A percentile compares a stretch with the other conserved stretches of the same genome.
Conservation (phyloP, 2,797 vertebrate genomes). For the Chaenodraco wilsoni region DNA sequence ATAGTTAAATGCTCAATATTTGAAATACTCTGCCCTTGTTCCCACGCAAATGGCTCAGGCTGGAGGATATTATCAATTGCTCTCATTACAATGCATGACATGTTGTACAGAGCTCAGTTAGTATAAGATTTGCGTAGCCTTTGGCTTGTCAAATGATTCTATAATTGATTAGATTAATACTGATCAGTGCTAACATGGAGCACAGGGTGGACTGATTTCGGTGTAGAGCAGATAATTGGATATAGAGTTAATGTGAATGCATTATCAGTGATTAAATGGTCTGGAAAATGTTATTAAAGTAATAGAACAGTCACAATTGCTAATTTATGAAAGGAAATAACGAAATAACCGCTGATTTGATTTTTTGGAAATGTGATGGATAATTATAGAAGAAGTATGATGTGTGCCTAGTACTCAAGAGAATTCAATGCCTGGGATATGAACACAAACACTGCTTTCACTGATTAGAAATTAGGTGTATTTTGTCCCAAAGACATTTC, state of each 20-base stretch:
- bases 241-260: conserved; percentile 67
- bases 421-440: not conserved
- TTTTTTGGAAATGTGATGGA: conserved; percentile 13
- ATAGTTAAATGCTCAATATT: conserved; percentile 62
- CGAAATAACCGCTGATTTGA: conserved; percentile 31
- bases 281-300: conserved; percentile 41
- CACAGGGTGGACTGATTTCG: conserved; percentile 71
- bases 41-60: conserved; percentile 56
- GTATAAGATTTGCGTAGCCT: conserved; percentile 82
- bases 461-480: not conserved
- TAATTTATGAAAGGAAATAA: conserved; percentile 40
- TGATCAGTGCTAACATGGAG: conserved; percentile 79
- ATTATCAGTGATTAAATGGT: conserved; percentile 64
- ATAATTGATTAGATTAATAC: conserved; percentile 87
- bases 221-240: conserved; percentile 69
- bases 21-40: conserved; percentile 62
- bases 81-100: conserved; percentile 77
- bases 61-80: conserved; percentile 61
- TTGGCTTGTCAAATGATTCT: conserved; percentile 82
- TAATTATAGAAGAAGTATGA: conserved; percentile 13
- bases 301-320: conserved; percentile 31
- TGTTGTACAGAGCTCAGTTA: conserved; percentile 70
- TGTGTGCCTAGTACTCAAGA: conserved; percentile 14
- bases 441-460: not conserved
- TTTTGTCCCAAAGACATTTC: not conserved